These are phyloP conservation scores for Mythimna lalbum DNA, from an alignment of 2,888 invertebrate genomes.

Conservation along the genomic window DNA sequence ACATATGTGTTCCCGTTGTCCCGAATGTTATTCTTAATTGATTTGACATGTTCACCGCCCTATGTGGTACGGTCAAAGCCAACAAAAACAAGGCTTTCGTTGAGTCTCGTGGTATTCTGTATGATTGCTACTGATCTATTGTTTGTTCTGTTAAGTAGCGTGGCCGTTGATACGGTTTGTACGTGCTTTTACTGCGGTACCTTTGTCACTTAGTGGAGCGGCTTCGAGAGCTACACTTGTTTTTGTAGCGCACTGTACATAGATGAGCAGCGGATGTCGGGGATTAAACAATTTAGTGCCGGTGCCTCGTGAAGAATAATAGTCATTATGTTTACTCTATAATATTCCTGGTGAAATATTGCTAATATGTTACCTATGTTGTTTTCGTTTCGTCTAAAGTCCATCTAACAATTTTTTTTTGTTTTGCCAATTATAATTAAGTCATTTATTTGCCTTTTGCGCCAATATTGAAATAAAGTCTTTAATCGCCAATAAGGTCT, in stretches of 20 bases:
- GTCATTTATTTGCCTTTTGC: too few species aligned
- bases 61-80: conserved; percentile 72
- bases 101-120: conserved; percentile 70
- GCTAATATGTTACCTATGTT: background rate
- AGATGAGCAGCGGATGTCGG: conserved; percentile 52
- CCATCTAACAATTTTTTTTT: background rate
- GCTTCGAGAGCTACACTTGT: conserved; percentile 59
- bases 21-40: conserved; percentile 81
- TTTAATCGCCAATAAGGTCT: too few species aligned
- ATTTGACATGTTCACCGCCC: conserved; percentile 80
- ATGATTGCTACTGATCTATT: conserved; percentile 82
- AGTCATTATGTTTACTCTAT: background rate
- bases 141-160: conserved; percentile 86
- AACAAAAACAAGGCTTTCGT: conserved; percentile 76
- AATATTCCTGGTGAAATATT: too few species aligned
- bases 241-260: conserved; percentile 62
- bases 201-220: conserved; percentile 82
- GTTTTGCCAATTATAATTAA: too few species aligned
- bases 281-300: conserved; percentile 26
- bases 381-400: too few species aligned
- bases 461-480: too few species aligned
- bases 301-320: background rate
- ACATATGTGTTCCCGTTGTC: conserved; percentile 60
- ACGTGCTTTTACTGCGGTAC: conserved; percentile 81
- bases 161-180: conserved; percentile 75